Evolutionary conservation across 2,797 vertebrate species (phyloP).

Genomic region (Tauraco hartlaubi): DNA sequence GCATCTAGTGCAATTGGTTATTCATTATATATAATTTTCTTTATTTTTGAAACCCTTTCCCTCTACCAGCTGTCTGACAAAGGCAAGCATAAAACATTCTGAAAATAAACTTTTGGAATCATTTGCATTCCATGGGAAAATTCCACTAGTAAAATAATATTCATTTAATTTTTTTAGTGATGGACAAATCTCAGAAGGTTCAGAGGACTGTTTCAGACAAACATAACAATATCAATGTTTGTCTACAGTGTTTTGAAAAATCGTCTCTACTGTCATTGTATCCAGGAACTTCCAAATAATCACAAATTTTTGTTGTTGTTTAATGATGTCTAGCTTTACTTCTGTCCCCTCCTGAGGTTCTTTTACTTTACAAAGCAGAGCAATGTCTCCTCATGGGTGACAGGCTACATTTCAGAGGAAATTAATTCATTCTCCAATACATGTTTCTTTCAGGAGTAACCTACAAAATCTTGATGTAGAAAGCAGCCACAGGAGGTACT

Average conservation of each 20-base stretch:
- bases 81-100: constrained; percentile 28
- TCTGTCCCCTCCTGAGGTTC: background rate
- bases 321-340: background rate
- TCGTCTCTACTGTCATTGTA: background rate
- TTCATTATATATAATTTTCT: constrained; percentile 67
- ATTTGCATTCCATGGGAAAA: constrained; percentile 62
- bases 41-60: constrained; percentile 58
- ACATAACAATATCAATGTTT: background rate
- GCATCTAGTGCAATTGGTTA: constrained; percentile 54
- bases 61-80: constrained; percentile 60
- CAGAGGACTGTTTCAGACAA: background rate
- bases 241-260: background rate
- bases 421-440: background rate
- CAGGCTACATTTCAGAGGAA: background rate
- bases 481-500: background rate
- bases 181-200: constrained; percentile 10
- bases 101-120: constrained; percentile 63
- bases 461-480: background rate
- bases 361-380: background rate
- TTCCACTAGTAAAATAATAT: constrained; percentile 24
- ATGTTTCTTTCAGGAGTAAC: background rate
- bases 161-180: background rate
- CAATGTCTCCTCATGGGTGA: background rate
- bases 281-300: background rate
- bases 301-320: background rate